Percentiles rank a stretch among this genome's conserved stretches.
These are phyloP conservation scores for Danio choprae DNA, from an alignment of 2,797 vertebrate genomes.

Conservation along the genomic window DNA sequence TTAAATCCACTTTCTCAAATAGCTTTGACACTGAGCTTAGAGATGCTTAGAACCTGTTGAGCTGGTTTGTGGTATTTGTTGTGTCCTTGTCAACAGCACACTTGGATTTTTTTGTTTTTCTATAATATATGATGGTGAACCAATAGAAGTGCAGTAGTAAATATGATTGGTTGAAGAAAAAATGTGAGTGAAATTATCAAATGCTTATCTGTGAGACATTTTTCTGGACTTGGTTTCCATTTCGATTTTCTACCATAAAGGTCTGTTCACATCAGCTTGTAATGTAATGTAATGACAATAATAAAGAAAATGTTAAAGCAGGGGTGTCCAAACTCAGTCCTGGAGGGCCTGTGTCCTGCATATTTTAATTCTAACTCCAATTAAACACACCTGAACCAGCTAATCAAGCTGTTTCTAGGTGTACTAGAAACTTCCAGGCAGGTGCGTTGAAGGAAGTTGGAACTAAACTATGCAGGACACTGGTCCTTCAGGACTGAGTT, in stretches of 20 bases:
- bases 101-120: not conserved
- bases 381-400: too few species aligned
- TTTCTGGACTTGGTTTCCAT: not conserved
- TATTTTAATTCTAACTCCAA: too few species aligned
- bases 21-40: not conserved
- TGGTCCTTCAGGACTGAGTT: too few species aligned
- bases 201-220: not conserved
- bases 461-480: too few species aligned
- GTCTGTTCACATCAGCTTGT: too few species aligned
- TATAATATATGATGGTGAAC: not conserved
- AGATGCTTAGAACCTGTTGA: conserved; percentile 10
- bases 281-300: too few species aligned
- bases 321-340: too few species aligned
- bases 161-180: not conserved
- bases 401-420: too few species aligned
- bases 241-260: not conserved
- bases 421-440: too few species aligned
- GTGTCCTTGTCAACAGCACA: not conserved
- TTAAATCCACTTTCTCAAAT: not conserved
- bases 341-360: too few species aligned
- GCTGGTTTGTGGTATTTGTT: conserved; percentile 31
- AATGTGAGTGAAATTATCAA: not conserved
- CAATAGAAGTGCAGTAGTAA: not conserved
- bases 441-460: too few species aligned
- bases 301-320: too few species aligned